phyloP scores from a whole-genome alignment of 2,113 vertebrate genomes.

The Malurus melanocephalus region DNA sequence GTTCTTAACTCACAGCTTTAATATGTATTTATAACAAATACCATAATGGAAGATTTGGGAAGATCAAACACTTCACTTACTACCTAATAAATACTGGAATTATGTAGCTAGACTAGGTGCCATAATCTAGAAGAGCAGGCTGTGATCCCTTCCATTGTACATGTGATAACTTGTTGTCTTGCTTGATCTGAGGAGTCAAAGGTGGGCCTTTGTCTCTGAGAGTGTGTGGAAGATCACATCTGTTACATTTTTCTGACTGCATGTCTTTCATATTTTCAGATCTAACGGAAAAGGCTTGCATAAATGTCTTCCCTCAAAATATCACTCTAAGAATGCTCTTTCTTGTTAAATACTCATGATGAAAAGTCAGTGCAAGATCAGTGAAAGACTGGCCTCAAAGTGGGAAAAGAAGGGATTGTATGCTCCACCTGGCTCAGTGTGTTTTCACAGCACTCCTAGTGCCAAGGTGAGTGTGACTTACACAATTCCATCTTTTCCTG shows the following conservation, averaged over 20 bases:
- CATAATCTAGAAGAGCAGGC: neutral
- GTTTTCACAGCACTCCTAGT: neutral
- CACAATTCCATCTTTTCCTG: fast-evolving
- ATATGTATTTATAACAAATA: neutral
- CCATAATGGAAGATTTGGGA: no score
- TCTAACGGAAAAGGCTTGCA: neutral
- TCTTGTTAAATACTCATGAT: no score
- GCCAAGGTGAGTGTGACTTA: neutral
- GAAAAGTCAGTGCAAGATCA: neutral
- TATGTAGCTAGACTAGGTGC: no score
- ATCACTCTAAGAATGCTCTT: neutral
- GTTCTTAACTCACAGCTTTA: neutral
- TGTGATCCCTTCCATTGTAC: neutral
- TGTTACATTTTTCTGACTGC: neutral
- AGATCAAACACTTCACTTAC: neutral
- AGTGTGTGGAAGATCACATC: no score
- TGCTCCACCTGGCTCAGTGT: no score
- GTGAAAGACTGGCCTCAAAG: neutral
- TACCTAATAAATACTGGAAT: neutral
- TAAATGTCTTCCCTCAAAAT: no score
- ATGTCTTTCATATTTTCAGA: neutral
- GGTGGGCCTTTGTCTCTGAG: neutral
- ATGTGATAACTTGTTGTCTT: neutral
- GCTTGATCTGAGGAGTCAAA: neutral
- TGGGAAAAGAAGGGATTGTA: neutral